A percentile compares a stretch with the other conserved stretches of the same genome.
Conservation (phyloP, 2,888 invertebrate genomes). For the Tuta absoluta region DNA sequence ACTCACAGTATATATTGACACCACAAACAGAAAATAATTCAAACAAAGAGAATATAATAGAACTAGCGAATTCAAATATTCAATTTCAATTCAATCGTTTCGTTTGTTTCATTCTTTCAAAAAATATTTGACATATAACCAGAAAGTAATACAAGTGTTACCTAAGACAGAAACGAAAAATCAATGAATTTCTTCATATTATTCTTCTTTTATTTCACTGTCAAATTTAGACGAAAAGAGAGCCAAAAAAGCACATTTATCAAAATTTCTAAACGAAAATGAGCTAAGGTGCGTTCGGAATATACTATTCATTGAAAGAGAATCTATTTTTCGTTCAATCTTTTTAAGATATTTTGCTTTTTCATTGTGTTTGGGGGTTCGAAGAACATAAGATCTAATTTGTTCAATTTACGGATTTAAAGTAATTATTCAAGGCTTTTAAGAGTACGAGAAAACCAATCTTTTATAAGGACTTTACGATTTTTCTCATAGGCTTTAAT, state of each 20-base stretch:
- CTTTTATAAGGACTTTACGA: not conserved
- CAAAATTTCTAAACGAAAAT: conserved; percentile 1
- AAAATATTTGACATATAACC: not conserved
- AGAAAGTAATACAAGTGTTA: not conserved
- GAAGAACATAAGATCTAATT: not conserved
- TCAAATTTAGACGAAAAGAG: not conserved
- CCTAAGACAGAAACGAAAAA: not conserved
- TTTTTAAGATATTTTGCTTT: no score
- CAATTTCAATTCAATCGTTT: not conserved
- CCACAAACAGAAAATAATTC: not conserved
- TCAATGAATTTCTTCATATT: not conserved
- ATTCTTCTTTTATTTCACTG: not conserved
- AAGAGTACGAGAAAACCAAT: not conserved
- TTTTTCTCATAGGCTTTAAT: not conserved
- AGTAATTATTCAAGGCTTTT: not conserved
- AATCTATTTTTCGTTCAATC: no score
- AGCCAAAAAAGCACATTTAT: not conserved
- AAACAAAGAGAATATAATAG: no score
- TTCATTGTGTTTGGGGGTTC: no score
- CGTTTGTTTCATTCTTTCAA: conserved; percentile 6
- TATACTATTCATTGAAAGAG: not conserved
- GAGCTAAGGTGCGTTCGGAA: not conserved
- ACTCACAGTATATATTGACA: not conserved
- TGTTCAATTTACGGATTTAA: not conserved
- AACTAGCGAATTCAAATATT: not conserved